These are phyloP conservation scores for Phalloptychus januarius DNA, from an alignment of 2,797 vertebrate genomes.

Conservation along the genomic window DNA sequence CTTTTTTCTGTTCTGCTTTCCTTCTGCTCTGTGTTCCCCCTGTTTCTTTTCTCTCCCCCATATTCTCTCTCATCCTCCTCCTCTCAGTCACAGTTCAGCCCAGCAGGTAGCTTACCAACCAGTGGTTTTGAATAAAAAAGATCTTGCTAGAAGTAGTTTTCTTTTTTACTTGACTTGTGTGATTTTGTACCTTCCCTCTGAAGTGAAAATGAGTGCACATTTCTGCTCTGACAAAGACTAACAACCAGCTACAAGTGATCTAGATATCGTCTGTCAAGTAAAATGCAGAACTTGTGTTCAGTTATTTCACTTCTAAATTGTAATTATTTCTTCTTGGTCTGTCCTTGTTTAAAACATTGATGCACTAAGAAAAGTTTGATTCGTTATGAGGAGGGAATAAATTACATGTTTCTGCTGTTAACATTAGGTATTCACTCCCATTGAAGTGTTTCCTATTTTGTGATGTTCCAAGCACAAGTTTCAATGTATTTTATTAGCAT, in stretches of 20 bases:
- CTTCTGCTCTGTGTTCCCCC: neutral
- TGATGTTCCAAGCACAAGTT: neutral
- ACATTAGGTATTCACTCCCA: neutral
- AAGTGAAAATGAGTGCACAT: slow-evolving; percentile 55
- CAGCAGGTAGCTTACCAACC: slow-evolving; percentile 45
- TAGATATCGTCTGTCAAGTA: neutral
- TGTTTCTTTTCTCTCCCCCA: neutral
- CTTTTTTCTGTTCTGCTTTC: neutral
- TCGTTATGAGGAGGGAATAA: neutral
- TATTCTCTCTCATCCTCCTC: slow-evolving; percentile 4
- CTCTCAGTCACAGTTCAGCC: slow-evolving; percentile 29
- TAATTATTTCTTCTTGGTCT: neutral
- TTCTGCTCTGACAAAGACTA: slow-evolving; percentile 35
- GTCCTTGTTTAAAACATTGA: neutral
- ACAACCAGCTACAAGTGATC: slow-evolving; percentile 23
- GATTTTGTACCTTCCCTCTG: slow-evolving; percentile 5
- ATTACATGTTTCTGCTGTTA: neutral
- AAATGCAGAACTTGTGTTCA: neutral
- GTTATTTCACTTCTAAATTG: neutral
- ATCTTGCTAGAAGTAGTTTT: slow-evolving; percentile 19
- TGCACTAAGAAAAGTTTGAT: neutral
- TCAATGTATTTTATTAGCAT: neutral
- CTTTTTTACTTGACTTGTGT: neutral
- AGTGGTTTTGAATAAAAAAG: slow-evolving; percentile 35
- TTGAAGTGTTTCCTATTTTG: neutral